Percentiles rank a stretch among this genome's conserved stretches.
phyloP scores from a whole-genome alignment of 2,797 vertebrate species.

The Micromesistius poutassou region DNA sequence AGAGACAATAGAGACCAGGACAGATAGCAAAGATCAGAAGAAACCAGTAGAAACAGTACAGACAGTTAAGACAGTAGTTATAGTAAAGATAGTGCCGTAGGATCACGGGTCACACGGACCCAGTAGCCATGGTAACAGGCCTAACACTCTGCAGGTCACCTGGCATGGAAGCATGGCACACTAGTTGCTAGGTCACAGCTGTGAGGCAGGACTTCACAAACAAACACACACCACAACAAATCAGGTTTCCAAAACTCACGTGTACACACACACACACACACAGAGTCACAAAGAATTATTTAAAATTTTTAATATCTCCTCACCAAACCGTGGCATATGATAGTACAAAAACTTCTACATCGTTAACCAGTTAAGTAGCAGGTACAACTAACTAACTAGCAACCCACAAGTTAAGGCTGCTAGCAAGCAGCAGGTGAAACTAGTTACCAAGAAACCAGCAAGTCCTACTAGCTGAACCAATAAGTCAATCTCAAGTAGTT shows the following conservation, averaged over 20 bases:
- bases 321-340: neutral
- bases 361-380: neutral
- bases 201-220: neutral
- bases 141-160: neutral
- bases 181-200: neutral
- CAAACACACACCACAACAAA: conserved; percentile 3
- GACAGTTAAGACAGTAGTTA: neutral
- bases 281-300: neutral
- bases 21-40: too few species aligned
- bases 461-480: neutral
- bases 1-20: too few species aligned
- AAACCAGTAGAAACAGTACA: neutral
- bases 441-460: neutral
- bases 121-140: neutral
- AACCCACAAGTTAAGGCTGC: neutral
- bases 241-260: neutral
- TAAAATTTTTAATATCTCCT: neutral
- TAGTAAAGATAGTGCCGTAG: neutral
- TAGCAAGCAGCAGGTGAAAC: neutral
- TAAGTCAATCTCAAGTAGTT: neutral
- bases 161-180: neutral
- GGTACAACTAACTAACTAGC: neutral
- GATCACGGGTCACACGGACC: neutral
- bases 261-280: neutral
- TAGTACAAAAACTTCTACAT: neutral